Evolutionary conservation across 2,797 vertebrate genomes (phyloP), one percentile per base, ranked within the genome.

Genomic region (Smutsia temminckii): DNA sequence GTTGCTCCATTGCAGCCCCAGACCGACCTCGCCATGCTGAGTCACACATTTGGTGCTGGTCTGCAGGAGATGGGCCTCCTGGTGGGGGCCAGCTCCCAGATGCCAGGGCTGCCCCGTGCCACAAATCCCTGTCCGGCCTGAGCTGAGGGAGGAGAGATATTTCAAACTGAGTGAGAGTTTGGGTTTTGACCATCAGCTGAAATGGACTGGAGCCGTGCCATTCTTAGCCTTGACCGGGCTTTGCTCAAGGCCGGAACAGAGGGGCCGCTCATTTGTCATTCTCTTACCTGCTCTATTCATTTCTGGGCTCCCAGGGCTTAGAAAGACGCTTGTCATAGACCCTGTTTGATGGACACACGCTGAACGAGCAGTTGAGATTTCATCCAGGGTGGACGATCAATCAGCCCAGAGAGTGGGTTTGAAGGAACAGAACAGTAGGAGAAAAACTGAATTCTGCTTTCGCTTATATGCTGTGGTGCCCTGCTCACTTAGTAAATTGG

Each of bases 281-380:
- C 7, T 20, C 6, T 7, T 1, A 6, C 34, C 25, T 3, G 9
- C 29, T 59, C 3, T 40, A 34, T 17, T 79, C 77, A 29, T 34
- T 32, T 37, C 55, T 32, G 17, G 49, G 11, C 18, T 18, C 32
- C 3, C 49, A 23, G 72, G 77, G 25, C 37, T 18, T 40, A 11
- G 77, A 55, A 9, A 77, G 53, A 8, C 55, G 74, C 51, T 57
- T 4, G 72, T 18, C 11, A 21, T 10, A 51, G 46, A 4, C 11
- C 32, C 46, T 2, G 5, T n/a, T n/a, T 1, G 32, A 18, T 23
- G 29, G 71, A 46, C 71, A 32, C 16, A 18, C 5, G 8, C 2
- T 1, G 42, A n/a, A 5, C 12, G 3, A 32, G 0, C 9, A 46
- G 10, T 1, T 1, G 46, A 17, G 29, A 29, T 74, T 49, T 49